Evolutionary conservation across 2,113 vertebrate genomes (phyloP), one percentile per base, ranked within the genome.

Genomic region (Chelonoidis abingdonii): DNA sequence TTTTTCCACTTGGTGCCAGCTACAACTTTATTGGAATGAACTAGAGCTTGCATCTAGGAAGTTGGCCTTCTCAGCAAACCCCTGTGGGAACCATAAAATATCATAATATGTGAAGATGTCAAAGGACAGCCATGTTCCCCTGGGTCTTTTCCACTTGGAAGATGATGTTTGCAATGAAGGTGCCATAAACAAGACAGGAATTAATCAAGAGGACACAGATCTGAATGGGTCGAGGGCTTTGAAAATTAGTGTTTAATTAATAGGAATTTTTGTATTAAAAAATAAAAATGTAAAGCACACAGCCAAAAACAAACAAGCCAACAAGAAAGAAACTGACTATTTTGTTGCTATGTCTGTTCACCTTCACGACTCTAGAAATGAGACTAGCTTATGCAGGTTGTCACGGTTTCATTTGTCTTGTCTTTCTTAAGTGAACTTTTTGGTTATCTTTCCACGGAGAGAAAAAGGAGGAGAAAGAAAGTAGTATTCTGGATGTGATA

Each of bases 371-470:
- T 94, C 53, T 87, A 72, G 14, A 62, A 91, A 92, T 88, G 54
- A 13, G 29, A 92, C 53, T 92, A 57, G 87, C 88, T 87, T 94
- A 27, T 89, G 88, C 79, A 38, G 54, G 47, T 47, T 87, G 41
- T 83, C 29, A n/a, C 50, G 49, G n/a, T 31, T 65, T 87, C 56
- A 52, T n/a, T 76, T 25, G 87, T 76, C 10, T 81, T 84, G 16
- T 94, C 53, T 89, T 96, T 29, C 75, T 88, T 89, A n/a, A 49
- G 21, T 85, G 83, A 85, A 31, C 31, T 93, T 59, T 69, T 96
- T 88, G 13, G 14, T 92, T 88, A 29, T 84, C 76, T 94, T 95
- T 87, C 59, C 93, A 89, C 75, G 80, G 89, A 94, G 80, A 47
- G 4, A 93, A 91, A 84, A 54, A 56, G 19, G 54, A 84, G 78